Evolutionary conservation across 1,140 invertebrate species (phyloP).

Genomic region (Chymomyza costata): DNA sequence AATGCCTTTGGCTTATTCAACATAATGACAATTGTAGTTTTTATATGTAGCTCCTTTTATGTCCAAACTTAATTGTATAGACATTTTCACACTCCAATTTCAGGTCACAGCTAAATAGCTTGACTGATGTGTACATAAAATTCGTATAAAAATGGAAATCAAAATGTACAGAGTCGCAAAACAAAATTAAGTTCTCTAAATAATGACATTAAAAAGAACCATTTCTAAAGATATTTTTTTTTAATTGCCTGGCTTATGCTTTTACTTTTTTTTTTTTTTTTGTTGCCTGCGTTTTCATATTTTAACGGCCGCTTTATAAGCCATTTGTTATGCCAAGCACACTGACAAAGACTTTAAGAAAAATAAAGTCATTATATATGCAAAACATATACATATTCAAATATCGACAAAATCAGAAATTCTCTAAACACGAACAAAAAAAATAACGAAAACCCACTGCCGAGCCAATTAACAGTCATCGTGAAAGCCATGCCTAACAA

Average conservation of each 20-base stretch:
- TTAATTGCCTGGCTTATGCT: constrained; percentile 41
- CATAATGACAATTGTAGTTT: constrained; percentile 52
- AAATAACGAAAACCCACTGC: no score
- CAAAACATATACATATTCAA: constrained; percentile 43
- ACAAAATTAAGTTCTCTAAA: constrained; percentile 13
- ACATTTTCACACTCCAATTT: constrained; percentile 72
- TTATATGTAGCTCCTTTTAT: constrained; percentile 47
- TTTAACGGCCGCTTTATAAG: constrained; percentile 51
- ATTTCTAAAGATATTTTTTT: constrained; percentile 6
- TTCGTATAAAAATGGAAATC: constrained; percentile 13
- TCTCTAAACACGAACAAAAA: no score
- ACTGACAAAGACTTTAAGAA: constrained; percentile 21
- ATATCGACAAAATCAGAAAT: constrained; percentile 27
- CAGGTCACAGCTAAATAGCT: constrained; percentile 24
- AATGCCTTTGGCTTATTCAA: constrained; percentile 51
- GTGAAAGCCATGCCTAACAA: no score
- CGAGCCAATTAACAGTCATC: no score
- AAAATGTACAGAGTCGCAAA: constrained; percentile 8
- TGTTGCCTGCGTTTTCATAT: constrained; percentile 35
- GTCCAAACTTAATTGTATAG: constrained; percentile 36
- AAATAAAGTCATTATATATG: constrained; percentile 61
- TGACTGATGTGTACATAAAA: constrained; percentile 14
- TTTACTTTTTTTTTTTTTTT: constrained; percentile 52
- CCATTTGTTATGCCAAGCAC: constrained; percentile 52
- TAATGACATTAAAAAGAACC: not conserved